phyloP scores from a whole-genome alignment of 2,113 vertebrate species.

The Smithornis capensis region DNA sequence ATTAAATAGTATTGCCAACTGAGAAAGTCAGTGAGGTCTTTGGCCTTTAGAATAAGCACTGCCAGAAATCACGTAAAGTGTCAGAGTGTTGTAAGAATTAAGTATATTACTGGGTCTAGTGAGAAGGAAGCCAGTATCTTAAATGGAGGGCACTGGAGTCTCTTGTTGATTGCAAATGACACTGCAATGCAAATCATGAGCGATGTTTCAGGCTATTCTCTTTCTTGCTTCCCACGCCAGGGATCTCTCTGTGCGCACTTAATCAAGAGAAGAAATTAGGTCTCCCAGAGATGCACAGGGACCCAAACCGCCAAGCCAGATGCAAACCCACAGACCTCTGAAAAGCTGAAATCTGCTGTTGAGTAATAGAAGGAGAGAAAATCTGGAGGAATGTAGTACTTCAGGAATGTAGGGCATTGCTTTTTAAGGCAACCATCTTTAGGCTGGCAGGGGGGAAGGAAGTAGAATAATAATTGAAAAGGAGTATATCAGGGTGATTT shows the following conservation, averaged over 20 bases:
- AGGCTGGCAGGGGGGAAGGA: accelerated
- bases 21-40: conserved; percentile 9
- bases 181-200: neutral
- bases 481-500: neutral
- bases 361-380: neutral
- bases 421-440: neutral
- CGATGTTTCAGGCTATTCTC: neutral
- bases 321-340: neutral
- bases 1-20: neutral
- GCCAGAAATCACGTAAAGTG: conserved; percentile 32
- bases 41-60: conserved; percentile 9
- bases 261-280: neutral
- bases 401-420: neutral
- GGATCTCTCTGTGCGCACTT: neutral
- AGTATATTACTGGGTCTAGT: neutral
- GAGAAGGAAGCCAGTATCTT: neutral
- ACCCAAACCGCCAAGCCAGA: neutral
- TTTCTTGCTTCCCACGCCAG: neutral
- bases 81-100: conserved; percentile 13
- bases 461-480: neutral
- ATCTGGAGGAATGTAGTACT: neutral
- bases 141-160: neutral
- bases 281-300: neutral
- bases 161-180: conserved; percentile 12
- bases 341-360: neutral